Conservation (phyloP, 2,113 vertebrate genomes). For the Thalassoma bifasciatum region DNA sequence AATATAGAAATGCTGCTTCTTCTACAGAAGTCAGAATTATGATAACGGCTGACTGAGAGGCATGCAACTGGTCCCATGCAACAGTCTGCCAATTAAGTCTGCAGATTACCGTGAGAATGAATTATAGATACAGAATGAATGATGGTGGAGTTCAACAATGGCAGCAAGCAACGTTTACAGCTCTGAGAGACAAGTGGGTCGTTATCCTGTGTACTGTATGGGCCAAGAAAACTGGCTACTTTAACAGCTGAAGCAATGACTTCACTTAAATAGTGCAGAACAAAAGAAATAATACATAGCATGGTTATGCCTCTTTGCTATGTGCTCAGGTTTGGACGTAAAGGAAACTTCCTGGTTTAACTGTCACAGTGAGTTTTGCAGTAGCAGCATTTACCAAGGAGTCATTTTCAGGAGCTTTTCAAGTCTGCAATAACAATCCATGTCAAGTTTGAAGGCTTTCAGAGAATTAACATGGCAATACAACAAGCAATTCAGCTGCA, state of each 20-base stretch:
- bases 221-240: conserved; percentile 20
- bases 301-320: conserved; percentile 6
- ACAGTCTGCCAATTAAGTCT: conserved; percentile 49
- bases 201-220: conserved; percentile 53
- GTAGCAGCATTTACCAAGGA: conserved; percentile 9
- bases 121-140: conserved; percentile 32
- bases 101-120: conserved; percentile 22
- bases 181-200: conserved; percentile 42
- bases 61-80: conserved; percentile 37
- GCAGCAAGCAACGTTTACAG: conserved; percentile 35
- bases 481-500: not conserved
- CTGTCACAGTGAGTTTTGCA: conserved; percentile 15
- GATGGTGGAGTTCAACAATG: conserved; percentile 38
- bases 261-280: conserved; percentile 24
- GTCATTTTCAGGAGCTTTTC: not conserved
- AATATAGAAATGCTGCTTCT: conserved; percentile 27
- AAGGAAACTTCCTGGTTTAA: conserved; percentile 2
- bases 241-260: conserved; percentile 31
- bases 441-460: not conserved
- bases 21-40: conserved; percentile 22
- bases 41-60: conserved; percentile 39
- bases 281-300: conserved; percentile 27
- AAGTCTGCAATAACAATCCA: not conserved
- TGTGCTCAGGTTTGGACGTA: conserved; percentile 13
- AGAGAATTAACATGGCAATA: not conserved